Evolutionary conservation across 1,140 invertebrate genomes (phyloP), one percentile per base, ranked within the genome.

Genomic region (Oncopodura yosiiana): DNA sequence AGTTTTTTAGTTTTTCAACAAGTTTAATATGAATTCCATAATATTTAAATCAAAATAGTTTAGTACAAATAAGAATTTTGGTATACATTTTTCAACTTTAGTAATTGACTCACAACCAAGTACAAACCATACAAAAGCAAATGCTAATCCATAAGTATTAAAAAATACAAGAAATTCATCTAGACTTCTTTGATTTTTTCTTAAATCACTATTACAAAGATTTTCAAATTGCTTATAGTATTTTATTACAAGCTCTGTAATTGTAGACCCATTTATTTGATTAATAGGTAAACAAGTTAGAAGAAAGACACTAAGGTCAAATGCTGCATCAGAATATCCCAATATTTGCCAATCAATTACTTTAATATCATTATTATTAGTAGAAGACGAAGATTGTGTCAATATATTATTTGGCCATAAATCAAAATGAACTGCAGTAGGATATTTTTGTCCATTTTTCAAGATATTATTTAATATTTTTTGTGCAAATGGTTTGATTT

Each of bases 291-390:
- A 23, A 19, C 36, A 38, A 26, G 41, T 43, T 1, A 53, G 11
- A 21, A 60, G 14, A 18, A 54, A 41, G 24, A 60, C 19, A 1
- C 12, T 16, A 3, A 60, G n/a, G 18, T 60, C 58, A 18, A 29
- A 48, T 14, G 26, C 29, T 19, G 38, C 24, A 38, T 60, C 58
- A 24, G 5, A 43, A 19, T 56, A 60, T 8, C 51, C 29, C 11
- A 49, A 1, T 16, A 56, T 12, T 43, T 60, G 58, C 58, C 58
- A 60, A 41, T 60, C 58, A 16, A 60, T 60, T 3, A 56, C 27
- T 49, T 60, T 60, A 2, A 52, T 26, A 11, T 30, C 34, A 1
- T 11, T 2, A 14, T 37, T 8, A 11, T 11, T 19, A 11, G n/a
- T n/a, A n/a, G n/a, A n/a, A n/a, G n/a, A 21, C 18, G 29, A 23